These are phyloP conservation scores for Pantherophis guttatus DNA, from an alignment of 2,113 vertebrate genomes.

Conservation along the genomic window DNA sequence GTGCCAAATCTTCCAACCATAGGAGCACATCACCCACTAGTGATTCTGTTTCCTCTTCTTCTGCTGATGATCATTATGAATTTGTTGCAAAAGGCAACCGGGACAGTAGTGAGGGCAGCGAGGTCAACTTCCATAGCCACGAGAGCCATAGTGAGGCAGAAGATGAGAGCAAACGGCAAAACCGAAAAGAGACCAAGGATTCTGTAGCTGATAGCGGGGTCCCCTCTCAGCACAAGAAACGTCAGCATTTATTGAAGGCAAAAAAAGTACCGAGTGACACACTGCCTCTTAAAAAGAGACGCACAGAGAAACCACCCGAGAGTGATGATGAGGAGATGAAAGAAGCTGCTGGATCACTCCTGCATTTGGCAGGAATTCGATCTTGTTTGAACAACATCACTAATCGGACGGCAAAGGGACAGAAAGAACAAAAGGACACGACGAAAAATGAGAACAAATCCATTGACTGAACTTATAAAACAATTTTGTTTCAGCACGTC, in stretches of 20 bases:
- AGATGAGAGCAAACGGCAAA: slow-evolving; percentile 82
- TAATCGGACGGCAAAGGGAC: slow-evolving; percentile 98
- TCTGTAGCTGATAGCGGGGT: slow-evolving; percentile 82
- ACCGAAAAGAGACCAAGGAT: slow-evolving; percentile 86
- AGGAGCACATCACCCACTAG: slow-evolving; percentile 77
- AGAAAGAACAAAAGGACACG: slow-evolving; percentile 95
- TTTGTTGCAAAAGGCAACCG: slow-evolving; percentile 74
- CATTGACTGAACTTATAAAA: slow-evolving; percentile 88
- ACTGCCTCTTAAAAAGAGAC: slow-evolving; percentile 97
- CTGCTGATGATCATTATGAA: slow-evolving; percentile 77
- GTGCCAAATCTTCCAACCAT: slow-evolving; percentile 82
- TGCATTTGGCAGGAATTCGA: slow-evolving; percentile 95
- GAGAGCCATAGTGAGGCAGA: slow-evolving; percentile 83
- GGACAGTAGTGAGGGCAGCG: slow-evolving; percentile 76
- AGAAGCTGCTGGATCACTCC: slow-evolving; percentile 94
- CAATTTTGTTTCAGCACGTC: slow-evolving; percentile 97
- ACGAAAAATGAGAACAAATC: slow-evolving; percentile 93
- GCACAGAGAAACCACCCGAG: slow-evolving; percentile 90
- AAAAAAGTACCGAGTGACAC: slow-evolving; percentile 87
- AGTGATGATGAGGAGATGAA: slow-evolving; percentile 99
- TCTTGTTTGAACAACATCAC: slow-evolving; percentile 99
- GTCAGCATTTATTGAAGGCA: slow-evolving; percentile 89
- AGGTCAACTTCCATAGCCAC: slow-evolving; percentile 76
- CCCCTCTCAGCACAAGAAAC: slow-evolving; percentile 87
- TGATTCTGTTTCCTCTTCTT: slow-evolving; percentile 74